These are phyloP conservation scores for Aix galericulata DNA, from an alignment of 2,113 vertebrate genomes.

Conservation along the genomic window DNA sequence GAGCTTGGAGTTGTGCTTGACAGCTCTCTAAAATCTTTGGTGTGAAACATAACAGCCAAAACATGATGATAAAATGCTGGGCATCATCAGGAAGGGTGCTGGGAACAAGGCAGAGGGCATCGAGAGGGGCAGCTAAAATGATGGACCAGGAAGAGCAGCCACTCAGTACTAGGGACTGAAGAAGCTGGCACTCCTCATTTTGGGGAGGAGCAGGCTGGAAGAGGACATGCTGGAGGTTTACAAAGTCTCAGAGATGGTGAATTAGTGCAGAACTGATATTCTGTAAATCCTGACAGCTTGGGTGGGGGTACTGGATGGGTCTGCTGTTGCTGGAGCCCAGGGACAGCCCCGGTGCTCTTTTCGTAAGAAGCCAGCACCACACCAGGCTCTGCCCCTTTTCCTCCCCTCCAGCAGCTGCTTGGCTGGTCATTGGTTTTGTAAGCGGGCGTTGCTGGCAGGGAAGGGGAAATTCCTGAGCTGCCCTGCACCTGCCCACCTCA, in stretches of 20 bases:
- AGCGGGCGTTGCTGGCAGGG: neutral
- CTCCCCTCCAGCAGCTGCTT: neutral
- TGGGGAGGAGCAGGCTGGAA: neutral
- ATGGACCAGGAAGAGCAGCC: neutral
- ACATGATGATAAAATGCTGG: neutral
- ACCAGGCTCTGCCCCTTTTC: neutral
- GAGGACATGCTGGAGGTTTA: neutral
- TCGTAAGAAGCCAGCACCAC: neutral
- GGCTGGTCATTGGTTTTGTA: neutral
- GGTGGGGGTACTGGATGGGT: neutral
- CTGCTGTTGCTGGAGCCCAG: neutral
- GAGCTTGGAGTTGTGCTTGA: neutral
- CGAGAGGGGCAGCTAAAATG: neutral
- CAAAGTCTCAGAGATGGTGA: neutral
- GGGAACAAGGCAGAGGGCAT: neutral
- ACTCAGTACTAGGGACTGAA: neutral
- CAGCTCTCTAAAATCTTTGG: neutral
- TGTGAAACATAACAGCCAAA: neutral
- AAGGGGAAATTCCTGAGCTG: slow-evolving; percentile 46
- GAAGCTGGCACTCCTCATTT: neutral
- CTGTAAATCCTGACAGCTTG: neutral
- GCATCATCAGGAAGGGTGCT: neutral
- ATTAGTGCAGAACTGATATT: neutral
- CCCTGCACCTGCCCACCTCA: neutral
- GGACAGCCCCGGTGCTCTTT: neutral